Conservation (phyloP, 92 coral and sea anemone genomes). For the Plumapathes pennacea region DNA sequence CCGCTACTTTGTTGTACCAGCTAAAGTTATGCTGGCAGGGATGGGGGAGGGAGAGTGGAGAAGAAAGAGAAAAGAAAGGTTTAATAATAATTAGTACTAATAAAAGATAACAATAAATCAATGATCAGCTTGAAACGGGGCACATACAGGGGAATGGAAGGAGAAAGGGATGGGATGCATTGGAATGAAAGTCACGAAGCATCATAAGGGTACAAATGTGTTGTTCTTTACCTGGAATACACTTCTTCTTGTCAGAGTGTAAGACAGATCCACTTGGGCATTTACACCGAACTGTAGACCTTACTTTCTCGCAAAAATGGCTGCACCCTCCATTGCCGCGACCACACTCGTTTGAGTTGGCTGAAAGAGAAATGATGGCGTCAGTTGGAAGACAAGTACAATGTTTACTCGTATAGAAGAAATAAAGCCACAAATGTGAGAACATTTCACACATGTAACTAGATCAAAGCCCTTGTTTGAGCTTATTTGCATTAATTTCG, state of each 20-base stretch:
- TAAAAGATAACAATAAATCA: neutral
- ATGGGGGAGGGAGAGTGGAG: too few relatives aligned
- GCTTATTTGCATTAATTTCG: too few relatives aligned
- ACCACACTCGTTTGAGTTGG: conserved; percentile 81
- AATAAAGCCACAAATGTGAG: too few relatives aligned
- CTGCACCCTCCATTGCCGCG: conserved; percentile 82
- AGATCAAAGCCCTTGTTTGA: too few relatives aligned
- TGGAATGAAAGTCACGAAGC: too few relatives aligned
- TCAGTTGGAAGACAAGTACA: neutral
- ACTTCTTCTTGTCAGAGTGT: conserved; percentile 58
- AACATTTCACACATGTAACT: too few relatives aligned
- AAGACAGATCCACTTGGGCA: conserved; percentile 78
- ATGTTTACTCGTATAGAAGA: conserved; percentile 1
- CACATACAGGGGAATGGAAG: too few relatives aligned
- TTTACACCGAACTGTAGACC: conserved; percentile 67
- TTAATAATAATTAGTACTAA: neutral
- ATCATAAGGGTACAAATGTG: too few relatives aligned
- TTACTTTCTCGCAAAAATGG: conserved; percentile 75
- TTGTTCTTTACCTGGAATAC: conserved; percentile 70
- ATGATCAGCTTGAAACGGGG: neutral
- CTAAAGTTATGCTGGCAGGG: too few relatives aligned
- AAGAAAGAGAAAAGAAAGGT: neutral
- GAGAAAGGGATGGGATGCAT: too few relatives aligned
- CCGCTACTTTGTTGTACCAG: too few relatives aligned
- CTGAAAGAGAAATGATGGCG: too few relatives aligned